phyloP scores from a whole-genome alignment of 2,888 invertebrate genomes.

The Scaptomyza reducta region DNA sequence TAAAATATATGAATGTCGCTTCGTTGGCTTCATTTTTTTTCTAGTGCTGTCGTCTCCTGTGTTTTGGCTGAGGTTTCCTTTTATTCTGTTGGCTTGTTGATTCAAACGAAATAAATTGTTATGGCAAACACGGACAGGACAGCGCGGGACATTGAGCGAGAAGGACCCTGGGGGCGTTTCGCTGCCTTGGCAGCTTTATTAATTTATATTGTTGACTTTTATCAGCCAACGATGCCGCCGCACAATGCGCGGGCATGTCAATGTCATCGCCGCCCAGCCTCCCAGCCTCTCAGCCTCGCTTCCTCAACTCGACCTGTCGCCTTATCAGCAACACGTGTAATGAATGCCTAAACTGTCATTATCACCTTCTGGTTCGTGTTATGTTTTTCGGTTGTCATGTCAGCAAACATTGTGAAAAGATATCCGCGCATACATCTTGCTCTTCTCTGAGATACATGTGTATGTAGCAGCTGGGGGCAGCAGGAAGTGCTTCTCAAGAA shows the following conservation, averaged over 20 bases:
- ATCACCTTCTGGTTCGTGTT: constrained; percentile 70
- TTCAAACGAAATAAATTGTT: constrained; percentile 78
- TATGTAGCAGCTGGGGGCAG: constrained; percentile 20
- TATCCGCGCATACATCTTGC: constrained; percentile 39
- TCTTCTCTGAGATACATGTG: constrained; percentile 40
- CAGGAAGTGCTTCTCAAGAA: constrained; percentile 37
- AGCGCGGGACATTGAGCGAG: constrained; percentile 49
- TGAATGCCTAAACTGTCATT: constrained; percentile 80
- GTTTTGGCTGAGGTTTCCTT: constrained; percentile 29
- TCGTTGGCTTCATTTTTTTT: constrained; percentile 18
- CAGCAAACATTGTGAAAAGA: constrained; percentile 78
- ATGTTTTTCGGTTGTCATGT: constrained; percentile 78
- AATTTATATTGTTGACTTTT: constrained; percentile 81
- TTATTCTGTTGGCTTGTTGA: constrained; percentile 64
- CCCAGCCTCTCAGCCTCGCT: constrained; percentile 2
- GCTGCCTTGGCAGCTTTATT: constrained; percentile 75
- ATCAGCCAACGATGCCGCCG: constrained; percentile 49
- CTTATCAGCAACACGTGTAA: constrained; percentile 80
- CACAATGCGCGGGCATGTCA: constrained; percentile 64
- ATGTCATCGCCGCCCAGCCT: constrained; percentile 42
- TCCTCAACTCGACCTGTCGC: constrained; percentile 39
- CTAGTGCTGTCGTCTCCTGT: constrained; percentile 3
- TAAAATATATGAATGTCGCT: constrained; percentile 63
- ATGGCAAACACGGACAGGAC: constrained; percentile 78
- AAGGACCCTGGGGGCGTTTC: constrained; percentile 57